Base-by-base conservation (phyloP, 1,140 invertebrate species). In the Hyles vespertilio region DNA sequence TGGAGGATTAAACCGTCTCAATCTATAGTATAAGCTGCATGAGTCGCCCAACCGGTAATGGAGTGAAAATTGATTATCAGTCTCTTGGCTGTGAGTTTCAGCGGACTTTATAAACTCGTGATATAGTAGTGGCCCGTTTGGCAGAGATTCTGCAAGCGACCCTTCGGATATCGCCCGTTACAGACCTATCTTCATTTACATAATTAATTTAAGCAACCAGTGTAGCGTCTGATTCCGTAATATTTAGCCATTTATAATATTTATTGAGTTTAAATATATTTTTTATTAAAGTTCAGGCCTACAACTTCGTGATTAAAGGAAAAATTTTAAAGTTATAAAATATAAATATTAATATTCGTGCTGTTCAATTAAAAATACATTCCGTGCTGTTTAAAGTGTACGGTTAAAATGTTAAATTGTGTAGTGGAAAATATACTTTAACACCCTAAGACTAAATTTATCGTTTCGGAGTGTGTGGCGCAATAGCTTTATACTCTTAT, bases 111-210 rank as follows among this genome's bases (percentile, higher is more conserved):
- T 10, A 34, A 51, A 51, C 50, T 34, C 10, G 32, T 34, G 32
- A 34, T 34, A 34, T 51, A 51, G 32, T 34, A 51, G 32, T 51
- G 33, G 1, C 32, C n/a, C 34, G 32, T 33, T 51, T 51, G 50
- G 12, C 32, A n/a, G 50, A 32, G 5, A 51, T 75, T 73, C 73
- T 71, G 70, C 65, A 59, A 67, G 65, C 52, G 61, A 73, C 34
- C 50, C 32, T 34, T 71, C 60, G 56, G 58, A 60, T 67, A 77
- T 75, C 70, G 70, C 61, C 67, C 61, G 65, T 57, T 72, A 65
- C 69, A 71, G 59, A 54, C 67, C 67, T 59, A 69, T 74, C 55
- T 65, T 69, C 65, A 74, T 81, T 77, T 76, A 70, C 73, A 77
- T 81, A 78, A 81, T 78, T 77, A 81, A 74, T 69, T 69, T 22